Percentiles rank a stretch among this genome's conserved stretches.
phyloP scores from a whole-genome alignment of 2,113 vertebrate genomes.

The Epinephelus moara region DNA sequence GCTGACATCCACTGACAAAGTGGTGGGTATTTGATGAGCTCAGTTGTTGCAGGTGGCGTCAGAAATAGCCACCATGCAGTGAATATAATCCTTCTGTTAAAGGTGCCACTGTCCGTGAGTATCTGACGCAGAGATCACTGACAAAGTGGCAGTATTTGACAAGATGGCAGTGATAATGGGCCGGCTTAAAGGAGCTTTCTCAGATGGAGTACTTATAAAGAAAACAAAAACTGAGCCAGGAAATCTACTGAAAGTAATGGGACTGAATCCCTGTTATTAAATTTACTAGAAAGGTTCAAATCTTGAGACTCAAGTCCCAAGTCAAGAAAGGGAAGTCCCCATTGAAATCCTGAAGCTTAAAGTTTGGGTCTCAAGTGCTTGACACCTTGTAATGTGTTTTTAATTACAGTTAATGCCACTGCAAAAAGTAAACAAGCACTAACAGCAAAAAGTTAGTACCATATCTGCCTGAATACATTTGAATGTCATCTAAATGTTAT shows the following conservation, averaged over 20 bases:
- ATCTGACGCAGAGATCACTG: no score
- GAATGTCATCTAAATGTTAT: no score
- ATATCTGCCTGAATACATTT: not conserved
- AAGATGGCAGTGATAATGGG: no score
- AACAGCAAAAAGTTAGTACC: not conserved
- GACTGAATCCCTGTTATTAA: not conserved
- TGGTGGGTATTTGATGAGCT: no score
- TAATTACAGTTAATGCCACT: not conserved
- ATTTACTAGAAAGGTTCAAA: not conserved
- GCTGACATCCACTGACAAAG: no score
- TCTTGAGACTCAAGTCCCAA: not conserved
- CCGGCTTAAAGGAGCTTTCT: not conserved
- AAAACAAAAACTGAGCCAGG: not conserved
- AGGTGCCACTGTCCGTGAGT: no score
- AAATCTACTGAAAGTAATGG: not conserved
- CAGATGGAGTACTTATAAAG: not conserved
- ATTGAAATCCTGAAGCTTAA: not conserved
- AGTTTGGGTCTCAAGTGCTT: not conserved
- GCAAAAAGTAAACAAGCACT: not conserved
- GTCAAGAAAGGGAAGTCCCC: no score
- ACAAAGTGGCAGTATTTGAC: no score
- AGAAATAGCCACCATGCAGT: no score
- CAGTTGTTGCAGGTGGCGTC: no score
- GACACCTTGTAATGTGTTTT: not conserved
- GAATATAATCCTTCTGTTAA: no score